A percentile compares a stretch with the other conserved stretches of the same genome.
Conservation (phyloP, 2,888 invertebrate species). For the Himalopsyche japonica region DNA sequence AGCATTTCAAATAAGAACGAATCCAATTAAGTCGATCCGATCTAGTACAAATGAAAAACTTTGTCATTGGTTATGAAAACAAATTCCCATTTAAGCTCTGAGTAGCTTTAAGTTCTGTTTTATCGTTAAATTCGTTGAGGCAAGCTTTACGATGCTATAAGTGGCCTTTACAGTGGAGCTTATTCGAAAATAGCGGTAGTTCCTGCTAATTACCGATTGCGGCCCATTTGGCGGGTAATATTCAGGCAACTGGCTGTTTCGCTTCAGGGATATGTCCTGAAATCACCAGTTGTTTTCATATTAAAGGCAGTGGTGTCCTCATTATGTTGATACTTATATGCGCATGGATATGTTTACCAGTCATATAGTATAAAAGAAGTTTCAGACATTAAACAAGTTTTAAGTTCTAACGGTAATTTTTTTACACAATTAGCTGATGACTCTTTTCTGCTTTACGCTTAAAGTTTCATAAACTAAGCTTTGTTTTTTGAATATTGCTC, state of each 20-base stretch:
- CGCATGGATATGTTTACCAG: no score
- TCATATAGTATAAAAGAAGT: no score
- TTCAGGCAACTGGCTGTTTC: slow-evolving; percentile 16
- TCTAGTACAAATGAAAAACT: not conserved
- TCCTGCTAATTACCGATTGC: slow-evolving; percentile 26
- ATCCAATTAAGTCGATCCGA: not conserved
- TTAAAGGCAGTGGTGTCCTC: not conserved
- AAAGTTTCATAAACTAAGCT: no score
- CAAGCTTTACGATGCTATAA: not conserved
- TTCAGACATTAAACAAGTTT: no score
- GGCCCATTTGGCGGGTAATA: slow-evolving; percentile 25
- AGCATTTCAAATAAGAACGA: no score
- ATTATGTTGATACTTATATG: not conserved
- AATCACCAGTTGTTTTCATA: slow-evolving; percentile 14
- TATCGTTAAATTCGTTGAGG: not conserved
- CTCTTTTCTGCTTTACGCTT: no score
- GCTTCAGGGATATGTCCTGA: slow-evolving; percentile 15
- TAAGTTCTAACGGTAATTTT: no score
- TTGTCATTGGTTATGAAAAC: not conserved
- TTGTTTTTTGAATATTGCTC: no score
- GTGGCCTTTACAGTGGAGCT: slow-evolving; percentile 13
- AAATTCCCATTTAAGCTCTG: not conserved
- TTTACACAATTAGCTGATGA: no score
- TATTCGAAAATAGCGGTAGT: slow-evolving; percentile 22
- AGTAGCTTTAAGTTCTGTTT: not conserved